Percentiles rank a stretch among this genome's conserved stretches.
Evolutionary conservation across 1,140 invertebrate species (phyloP).

Genomic region (Medauroidea extradentata): DNA sequence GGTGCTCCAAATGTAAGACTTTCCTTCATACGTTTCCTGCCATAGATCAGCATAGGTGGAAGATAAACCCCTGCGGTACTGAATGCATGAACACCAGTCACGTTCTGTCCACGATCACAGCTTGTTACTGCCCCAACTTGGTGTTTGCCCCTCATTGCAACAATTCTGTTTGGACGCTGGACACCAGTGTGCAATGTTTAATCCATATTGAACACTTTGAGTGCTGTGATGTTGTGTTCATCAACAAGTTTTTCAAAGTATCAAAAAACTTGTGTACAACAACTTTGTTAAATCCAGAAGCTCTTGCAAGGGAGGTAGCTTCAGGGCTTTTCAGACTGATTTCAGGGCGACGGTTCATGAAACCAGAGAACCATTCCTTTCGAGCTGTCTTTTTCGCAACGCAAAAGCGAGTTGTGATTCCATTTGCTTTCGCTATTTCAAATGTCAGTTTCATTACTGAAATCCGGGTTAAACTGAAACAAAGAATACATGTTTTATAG

Average conservation of each 20-base stretch:
- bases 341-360: constrained; percentile 29
- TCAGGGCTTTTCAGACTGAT: constrained; percentile 33
- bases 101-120: constrained; percentile 33
- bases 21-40: constrained; percentile 20
- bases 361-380: constrained; percentile 33
- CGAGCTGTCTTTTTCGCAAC: constrained; percentile 23
- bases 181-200: constrained; percentile 38
- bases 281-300: constrained; percentile 34
- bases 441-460: not conserved
- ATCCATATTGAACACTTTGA: constrained; percentile 29
- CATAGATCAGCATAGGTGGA: constrained; percentile 31
- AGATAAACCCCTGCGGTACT: constrained; percentile 27
- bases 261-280: constrained; percentile 28
- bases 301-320: constrained; percentile 30
- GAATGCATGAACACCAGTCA: constrained; percentile 24
- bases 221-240: not conserved
- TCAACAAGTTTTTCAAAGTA: constrained; percentile 1
- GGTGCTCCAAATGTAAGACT: constrained; percentile 21
- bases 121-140: constrained; percentile 26
- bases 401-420: not conserved
- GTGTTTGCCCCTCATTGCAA: constrained; percentile 30
- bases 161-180: constrained; percentile 25
- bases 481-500: not conserved
- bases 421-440: not conserved
- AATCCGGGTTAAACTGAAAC: not conserved